Evolutionary conservation across 2,113 vertebrate genomes (phyloP).

Genomic region (Xiphophorus maculatus): DNA sequence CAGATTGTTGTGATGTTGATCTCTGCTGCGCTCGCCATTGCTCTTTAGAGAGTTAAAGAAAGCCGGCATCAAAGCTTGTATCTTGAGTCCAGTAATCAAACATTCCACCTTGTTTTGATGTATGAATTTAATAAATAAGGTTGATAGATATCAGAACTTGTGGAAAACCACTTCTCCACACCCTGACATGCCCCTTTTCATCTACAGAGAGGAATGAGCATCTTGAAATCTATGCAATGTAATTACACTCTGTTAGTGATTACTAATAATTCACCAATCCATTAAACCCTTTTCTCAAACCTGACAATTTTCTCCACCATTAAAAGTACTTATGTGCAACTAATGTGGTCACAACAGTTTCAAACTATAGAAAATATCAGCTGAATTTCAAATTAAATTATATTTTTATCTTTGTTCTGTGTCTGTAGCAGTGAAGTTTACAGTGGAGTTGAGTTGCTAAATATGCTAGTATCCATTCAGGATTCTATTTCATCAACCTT

Average conservation of each 20-base stretch:
- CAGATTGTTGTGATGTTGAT: constrained; percentile 76
- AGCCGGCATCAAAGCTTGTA: constrained; percentile 71
- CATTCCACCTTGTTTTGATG: constrained; percentile 74
- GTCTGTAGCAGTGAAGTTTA: neutral
- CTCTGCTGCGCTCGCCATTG: constrained; percentile 66
- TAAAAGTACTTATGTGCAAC: neutral
- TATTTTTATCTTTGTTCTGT: neutral
- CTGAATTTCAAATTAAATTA: neutral
- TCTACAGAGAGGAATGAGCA: constrained; percentile 43
- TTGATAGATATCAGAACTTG: constrained; percentile 60
- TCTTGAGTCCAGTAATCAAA: constrained; percentile 61
- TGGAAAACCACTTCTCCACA: constrained; percentile 51
- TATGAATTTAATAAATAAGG: constrained; percentile 69
- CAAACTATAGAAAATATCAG: neutral
- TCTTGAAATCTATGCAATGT: constrained; percentile 50
- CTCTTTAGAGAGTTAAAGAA: constrained; percentile 69
- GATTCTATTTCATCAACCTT: neutral
- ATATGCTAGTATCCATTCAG: too few species aligned
- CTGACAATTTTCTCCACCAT: neutral
- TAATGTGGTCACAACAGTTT: neutral
- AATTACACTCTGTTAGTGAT: neutral
- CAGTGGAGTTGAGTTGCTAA: neutral
- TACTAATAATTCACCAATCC: too few species aligned
- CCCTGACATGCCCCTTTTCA: constrained; percentile 47
- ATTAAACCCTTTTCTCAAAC: too few species aligned